Evolutionary conservation across 1,140 invertebrate genomes (phyloP), one percentile per base, ranked within the genome.

Genomic region (Drosophila suzukii): DNA sequence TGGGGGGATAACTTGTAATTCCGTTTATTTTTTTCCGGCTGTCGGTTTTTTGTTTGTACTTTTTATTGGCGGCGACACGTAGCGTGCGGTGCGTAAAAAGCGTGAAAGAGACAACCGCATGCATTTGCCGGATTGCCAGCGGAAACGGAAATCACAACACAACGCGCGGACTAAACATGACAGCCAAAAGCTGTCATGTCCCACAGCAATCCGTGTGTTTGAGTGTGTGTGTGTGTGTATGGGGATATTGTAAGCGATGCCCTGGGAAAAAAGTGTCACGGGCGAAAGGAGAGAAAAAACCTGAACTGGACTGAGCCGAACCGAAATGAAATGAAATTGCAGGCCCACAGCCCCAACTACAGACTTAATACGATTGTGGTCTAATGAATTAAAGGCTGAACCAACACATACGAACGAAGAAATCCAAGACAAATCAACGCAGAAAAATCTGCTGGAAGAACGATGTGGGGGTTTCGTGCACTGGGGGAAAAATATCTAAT

Each of bases 371-470:
- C 66, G 76, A 78, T 78, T 77, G 66, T 78, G 76, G 74, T 78
- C 74, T 78, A 78, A 78, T 78, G 75, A 78, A 78, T 78, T 78
- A 78, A 78, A 72, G 75, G 75, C 74, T 71, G 75, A 78, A 61
- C 75, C 58, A 59, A 71, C 58, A 71, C 59, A 71, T 39, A 75
- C 54, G 41, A 20, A 70, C 43, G n/a, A 20, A 43, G 72, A 63
- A 55, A 61, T 51, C 74, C 50, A 68, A 76, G 62, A 76, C 73
- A 77, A 77, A 77, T 77, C 75, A 77, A 76, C 62, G 75, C 72
- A 67, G 47, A 59, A 72, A 72, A 72, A 72, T 71, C 68, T 71
- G 55, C 44, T 46, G 34, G 13, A 7, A 4, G 7, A 66, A 17
- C 13, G 50, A 32, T 36, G 15, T 36, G 11, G 17, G 13, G 11